Base-by-base conservation (phyloP, 1,140 invertebrate genomes). In the Ctenoplectra terminalis region DNA sequence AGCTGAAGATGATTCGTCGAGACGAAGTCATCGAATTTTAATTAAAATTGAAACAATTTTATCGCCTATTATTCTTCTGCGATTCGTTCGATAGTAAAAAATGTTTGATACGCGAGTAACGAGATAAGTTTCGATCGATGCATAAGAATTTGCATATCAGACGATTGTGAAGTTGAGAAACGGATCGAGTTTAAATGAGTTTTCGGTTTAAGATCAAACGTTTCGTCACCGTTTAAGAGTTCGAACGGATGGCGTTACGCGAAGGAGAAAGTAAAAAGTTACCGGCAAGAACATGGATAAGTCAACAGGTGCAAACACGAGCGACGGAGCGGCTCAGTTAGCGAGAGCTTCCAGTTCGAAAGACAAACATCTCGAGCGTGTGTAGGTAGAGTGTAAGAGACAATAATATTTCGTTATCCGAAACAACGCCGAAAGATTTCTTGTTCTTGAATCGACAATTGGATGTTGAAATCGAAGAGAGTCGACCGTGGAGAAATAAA, bases 261-360 rank as follows among this genome's bases (percentile, higher is more conserved):
- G 50, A 11, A 20, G 23, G n/a, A 17, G 79, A 58, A 48, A 61
- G 50, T 52, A 46, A 70, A 54, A 64, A 48, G 52, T 63, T 63
- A 40, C 20, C 58, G 50, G 72, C 50, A 58, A 67, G 60, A 75
- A 63, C 40, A 29, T 17, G 61, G 52, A 37, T 26, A 43, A 66
- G 72, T 75, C 79, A 81, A 81, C 79, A 81, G 61, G 71, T 81
- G 61, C 46, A 81, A 81, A 67, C 52, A 66, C 77, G 20, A 34
- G 23, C 23, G 48, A 34, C 34, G 26, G 23, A 17, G 8, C 20
- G n/a, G 43, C 40, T 66, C n/a, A 40, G 46, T 75, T 74, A 29
- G n/a, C 40, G 29, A 48, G 13, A 37, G 50, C 61, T 75, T 66
- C 61, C 40, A 66, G 48, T 81, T 81, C 61, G 29, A 56, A 81